phyloP scores from a whole-genome alignment of 1,140 invertebrate genomes.

The Brevipalpus yothersi region DNA sequence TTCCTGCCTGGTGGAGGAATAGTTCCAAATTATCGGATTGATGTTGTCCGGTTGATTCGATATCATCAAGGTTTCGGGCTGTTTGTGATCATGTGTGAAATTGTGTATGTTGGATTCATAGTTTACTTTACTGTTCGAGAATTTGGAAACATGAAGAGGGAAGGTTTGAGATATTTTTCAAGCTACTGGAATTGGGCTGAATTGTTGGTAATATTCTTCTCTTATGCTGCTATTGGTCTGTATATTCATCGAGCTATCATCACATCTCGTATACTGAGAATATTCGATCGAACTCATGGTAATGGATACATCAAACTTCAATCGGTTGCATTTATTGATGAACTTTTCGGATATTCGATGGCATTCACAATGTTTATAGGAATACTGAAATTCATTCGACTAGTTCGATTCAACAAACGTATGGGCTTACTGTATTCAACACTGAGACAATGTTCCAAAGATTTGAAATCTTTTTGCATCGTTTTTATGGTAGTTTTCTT shows the following conservation, averaged over 20 bases:
- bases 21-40: constrained; percentile 24
- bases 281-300: constrained; percentile 20
- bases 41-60: constrained; percentile 21
- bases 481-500: constrained; percentile 20
- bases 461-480: constrained; percentile 20
- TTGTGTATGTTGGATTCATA: constrained; percentile 22
- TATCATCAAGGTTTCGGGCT: constrained; percentile 18
- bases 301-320: constrained; percentile 27
- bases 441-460: constrained; percentile 18
- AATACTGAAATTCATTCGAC: constrained; percentile 26
- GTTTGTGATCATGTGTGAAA: constrained; percentile 20
- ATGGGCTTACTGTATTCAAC: constrained; percentile 19
- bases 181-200: constrained; percentile 26
- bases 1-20: constrained; percentile 26
- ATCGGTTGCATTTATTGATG: constrained; percentile 24
- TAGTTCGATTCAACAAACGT: constrained; percentile 24
- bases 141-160: constrained; percentile 14
- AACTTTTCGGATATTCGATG: constrained; percentile 23
- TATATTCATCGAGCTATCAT: constrained; percentile 23
- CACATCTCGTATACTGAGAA: constrained; percentile 19
- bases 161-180: constrained; percentile 21
- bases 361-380: constrained; percentile 24
- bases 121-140: constrained; percentile 26
- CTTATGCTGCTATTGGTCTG: constrained; percentile 22
- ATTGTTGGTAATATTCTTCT: constrained; percentile 20